These are phyloP conservation scores for Drosophila colorata DNA, from an alignment of 2,888 invertebrate genomes.

Conservation along the genomic window DNA sequence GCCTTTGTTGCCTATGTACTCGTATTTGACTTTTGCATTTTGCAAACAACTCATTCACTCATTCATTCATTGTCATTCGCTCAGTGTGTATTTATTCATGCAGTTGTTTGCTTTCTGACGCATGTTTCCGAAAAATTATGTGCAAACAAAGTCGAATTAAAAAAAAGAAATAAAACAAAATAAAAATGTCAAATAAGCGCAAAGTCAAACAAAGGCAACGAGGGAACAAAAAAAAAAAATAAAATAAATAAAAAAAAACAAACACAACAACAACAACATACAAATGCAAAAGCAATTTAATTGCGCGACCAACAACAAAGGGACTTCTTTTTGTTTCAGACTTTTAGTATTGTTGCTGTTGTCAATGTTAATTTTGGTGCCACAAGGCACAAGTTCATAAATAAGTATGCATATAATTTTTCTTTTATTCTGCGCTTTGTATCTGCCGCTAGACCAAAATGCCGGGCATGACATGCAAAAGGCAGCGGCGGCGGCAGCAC, in stretches of 20 bases:
- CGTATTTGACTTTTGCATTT: conserved; percentile 74
- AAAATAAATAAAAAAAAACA: conserved; percentile 24
- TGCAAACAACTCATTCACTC: conserved; percentile 43
- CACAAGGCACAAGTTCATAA: conserved; percentile 74
- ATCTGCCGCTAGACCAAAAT: conserved; percentile 45
- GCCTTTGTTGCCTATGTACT: conserved; percentile 22
- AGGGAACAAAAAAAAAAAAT: conserved; percentile 10
- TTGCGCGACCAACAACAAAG: conserved; percentile 69
- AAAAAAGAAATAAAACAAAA: conserved; percentile 58
- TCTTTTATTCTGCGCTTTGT: conserved; percentile 49
- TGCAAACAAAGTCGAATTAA: conserved; percentile 77
- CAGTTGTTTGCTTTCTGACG: conserved; percentile 78
- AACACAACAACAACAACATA: conserved; percentile 29
- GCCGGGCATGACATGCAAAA: conserved; percentile 43
- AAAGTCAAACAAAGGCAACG: conserved; percentile 72
- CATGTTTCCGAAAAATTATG: conserved; percentile 79
- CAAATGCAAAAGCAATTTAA: conserved; percentile 68
- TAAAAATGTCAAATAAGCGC: conserved; percentile 79
- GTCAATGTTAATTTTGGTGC: conserved; percentile 73
- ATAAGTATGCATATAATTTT: conserved; percentile 69
- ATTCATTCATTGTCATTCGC: conserved; percentile 64
- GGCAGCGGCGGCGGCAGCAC: conserved; percentile 15
- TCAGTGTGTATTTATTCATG: conserved; percentile 73
- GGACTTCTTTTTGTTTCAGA: conserved; percentile 35
- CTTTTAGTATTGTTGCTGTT: conserved; percentile 54